phyloP scores from a whole-genome alignment of 2,797 vertebrate genomes.

The Smutsia gigantea region DNA sequence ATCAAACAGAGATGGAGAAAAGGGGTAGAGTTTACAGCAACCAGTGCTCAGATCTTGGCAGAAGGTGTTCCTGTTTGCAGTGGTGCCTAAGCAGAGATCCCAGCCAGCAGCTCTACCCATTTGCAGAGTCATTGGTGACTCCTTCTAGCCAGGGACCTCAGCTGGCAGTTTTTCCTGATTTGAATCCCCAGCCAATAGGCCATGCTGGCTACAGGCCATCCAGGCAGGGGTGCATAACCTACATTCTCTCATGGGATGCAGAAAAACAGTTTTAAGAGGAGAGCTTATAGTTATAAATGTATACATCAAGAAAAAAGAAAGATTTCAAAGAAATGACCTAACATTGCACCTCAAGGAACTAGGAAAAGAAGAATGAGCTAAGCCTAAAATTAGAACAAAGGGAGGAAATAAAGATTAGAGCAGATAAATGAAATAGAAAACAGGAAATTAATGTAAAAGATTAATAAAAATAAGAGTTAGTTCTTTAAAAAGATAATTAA shows the following conservation, averaged over 20 bases:
- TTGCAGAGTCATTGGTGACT: not conserved
- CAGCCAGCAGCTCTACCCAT: not conserved
- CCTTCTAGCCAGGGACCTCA: not conserved
- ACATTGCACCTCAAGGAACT: not conserved
- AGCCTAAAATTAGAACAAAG: not conserved
- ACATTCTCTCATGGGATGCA: not conserved
- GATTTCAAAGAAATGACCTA: not conserved
- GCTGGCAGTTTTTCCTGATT: not conserved
- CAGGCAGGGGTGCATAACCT: not conserved
- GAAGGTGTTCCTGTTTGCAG: not conserved
- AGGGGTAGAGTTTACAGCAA: not conserved
- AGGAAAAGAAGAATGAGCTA: not conserved
- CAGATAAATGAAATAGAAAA: not conserved
- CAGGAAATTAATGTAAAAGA: not conserved
- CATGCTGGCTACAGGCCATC: not conserved
- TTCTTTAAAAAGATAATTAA: not conserved
- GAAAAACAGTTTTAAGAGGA: not conserved
- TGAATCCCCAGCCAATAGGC: not conserved
- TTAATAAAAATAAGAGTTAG: not conserved
- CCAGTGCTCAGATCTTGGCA: not conserved
- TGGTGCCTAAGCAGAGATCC: not conserved
- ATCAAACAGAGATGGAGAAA: not conserved
- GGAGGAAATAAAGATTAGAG: not conserved
- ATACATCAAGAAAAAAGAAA: not conserved
- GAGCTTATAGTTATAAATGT: not conserved